These are phyloP conservation scores for Microctonus hyperodae DNA, from an alignment of 2,888 invertebrate genomes.

Conservation along the genomic window DNA sequence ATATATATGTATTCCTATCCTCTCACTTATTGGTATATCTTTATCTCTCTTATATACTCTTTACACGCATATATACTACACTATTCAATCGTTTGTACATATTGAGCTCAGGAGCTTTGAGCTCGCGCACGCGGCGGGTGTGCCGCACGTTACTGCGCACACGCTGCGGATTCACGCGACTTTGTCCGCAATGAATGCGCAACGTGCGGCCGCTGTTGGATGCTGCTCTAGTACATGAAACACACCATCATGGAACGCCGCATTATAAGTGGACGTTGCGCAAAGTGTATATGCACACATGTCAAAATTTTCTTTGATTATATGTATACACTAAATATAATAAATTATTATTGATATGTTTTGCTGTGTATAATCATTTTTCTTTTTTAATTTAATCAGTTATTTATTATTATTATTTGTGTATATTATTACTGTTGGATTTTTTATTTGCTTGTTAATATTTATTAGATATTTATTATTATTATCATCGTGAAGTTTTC, in stretches of 20 bases:
- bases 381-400: too few species aligned
- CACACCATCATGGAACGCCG: neutral
- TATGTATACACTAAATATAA: too few species aligned
- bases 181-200: conserved; percentile 27
- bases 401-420: too few species aligned
- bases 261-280: too few species aligned
- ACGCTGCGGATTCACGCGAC: conserved; percentile 32
- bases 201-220: conserved; percentile 16
- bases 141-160: conserved; percentile 28
- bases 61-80: conserved; percentile 11
- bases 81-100: conserved; percentile 23
- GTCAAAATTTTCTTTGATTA: neutral
- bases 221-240: neutral
- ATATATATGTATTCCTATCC: neutral
- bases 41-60: neutral
- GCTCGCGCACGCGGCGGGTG: conserved; percentile 21
- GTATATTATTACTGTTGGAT: neutral
- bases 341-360: too few species aligned
- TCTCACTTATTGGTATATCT: too few species aligned
- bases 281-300: conserved; percentile 15
- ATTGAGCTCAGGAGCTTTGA: conserved; percentile 14
- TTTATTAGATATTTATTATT: too few species aligned
- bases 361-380: too few species aligned
- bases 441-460: neutral
- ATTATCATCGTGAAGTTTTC: too few species aligned